Percentiles rank a stretch among this genome's conserved stretches.
These are phyloP conservation scores for Apocrypta bakeri DNA, from an alignment of 1,140 invertebrate genomes.

Conservation along the genomic window DNA sequence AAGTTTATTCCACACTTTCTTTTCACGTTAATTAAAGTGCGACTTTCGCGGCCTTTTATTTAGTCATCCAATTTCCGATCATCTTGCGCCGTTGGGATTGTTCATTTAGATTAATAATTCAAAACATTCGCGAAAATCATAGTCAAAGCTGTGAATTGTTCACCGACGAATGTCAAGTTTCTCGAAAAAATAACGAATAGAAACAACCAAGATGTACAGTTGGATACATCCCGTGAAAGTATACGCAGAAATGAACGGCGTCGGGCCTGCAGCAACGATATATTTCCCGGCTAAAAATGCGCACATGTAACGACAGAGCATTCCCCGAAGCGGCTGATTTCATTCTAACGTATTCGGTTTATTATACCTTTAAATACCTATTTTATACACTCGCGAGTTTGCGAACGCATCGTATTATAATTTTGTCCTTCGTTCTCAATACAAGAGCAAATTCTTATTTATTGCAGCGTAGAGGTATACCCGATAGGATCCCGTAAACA, in stretches of 20 bases:
- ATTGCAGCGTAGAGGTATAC: conserved; percentile 1
- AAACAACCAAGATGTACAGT: no score
- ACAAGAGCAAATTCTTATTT: conserved; percentile 50
- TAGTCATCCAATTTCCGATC: conserved; percentile 29
- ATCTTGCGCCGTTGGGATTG: not conserved
- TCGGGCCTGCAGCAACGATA: not conserved
- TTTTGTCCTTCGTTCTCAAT: conserved; percentile 29
- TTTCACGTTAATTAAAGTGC: conserved; percentile 34
- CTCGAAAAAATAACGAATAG: no score
- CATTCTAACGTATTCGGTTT: conserved; percentile 41
- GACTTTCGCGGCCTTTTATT: not conserved
- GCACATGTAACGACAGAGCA: not conserved
- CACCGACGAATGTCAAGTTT: no score
- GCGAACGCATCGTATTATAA: conserved; percentile 30
- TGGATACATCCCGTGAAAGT: not conserved
- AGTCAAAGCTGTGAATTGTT: no score
- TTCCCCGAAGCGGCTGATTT: not conserved
- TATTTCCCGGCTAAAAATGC: conserved; percentile 29
- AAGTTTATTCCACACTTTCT: conserved; percentile 25
- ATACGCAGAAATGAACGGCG: not conserved
- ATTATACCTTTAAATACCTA: conserved; percentile 35
- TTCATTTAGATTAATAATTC: not conserved
- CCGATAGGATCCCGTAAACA: not conserved
- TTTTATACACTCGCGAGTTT: conserved; percentile 34
- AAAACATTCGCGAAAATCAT: not conserved